Evolutionary conservation across 2,888 invertebrate species (phyloP).

Genomic region (Digitonthophagus gazella): DNA sequence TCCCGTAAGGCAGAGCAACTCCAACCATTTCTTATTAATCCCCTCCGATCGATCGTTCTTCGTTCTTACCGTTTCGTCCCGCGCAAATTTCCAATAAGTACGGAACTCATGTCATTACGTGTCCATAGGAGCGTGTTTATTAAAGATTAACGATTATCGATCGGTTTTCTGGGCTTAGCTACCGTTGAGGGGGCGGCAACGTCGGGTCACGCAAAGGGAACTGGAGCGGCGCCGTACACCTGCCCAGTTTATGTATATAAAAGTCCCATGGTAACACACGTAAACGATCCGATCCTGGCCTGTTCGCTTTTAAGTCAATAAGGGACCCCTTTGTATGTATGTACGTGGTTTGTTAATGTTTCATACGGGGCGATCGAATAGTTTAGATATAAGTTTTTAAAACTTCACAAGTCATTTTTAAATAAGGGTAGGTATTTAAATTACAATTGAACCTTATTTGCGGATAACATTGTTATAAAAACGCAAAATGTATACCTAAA

Average conservation of each 20-base stretch:
- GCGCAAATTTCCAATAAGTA: constrained; percentile 29
- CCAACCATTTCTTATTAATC: no score
- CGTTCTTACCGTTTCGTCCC: neutral
- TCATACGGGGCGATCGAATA: no score
- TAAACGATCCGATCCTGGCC: neutral
- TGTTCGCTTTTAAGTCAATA: constrained; percentile 11
- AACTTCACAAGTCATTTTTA: no score
- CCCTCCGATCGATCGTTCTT: neutral
- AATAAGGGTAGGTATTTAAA: no score
- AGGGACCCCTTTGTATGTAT: no score
- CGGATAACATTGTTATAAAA: no score
- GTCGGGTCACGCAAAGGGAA: constrained; percentile 26
- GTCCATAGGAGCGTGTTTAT: constrained; percentile 34
- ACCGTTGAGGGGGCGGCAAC: constrained; percentile 4
- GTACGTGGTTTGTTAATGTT: no score
- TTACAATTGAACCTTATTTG: no score
- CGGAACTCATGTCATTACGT: constrained; percentile 33
- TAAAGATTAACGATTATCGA: constrained; percentile 35
- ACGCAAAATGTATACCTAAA: no score
- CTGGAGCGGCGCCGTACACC: constrained; percentile 27
- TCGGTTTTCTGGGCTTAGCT: constrained; percentile 17
- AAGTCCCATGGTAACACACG: neutral
- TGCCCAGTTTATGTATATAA: constrained; percentile 19
- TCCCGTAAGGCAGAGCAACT: no score
- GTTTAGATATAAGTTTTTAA: no score